These are phyloP conservation scores for Microctonus aethiopoides DNA, from an alignment of 2,888 invertebrate genomes.

Conservation along the genomic window DNA sequence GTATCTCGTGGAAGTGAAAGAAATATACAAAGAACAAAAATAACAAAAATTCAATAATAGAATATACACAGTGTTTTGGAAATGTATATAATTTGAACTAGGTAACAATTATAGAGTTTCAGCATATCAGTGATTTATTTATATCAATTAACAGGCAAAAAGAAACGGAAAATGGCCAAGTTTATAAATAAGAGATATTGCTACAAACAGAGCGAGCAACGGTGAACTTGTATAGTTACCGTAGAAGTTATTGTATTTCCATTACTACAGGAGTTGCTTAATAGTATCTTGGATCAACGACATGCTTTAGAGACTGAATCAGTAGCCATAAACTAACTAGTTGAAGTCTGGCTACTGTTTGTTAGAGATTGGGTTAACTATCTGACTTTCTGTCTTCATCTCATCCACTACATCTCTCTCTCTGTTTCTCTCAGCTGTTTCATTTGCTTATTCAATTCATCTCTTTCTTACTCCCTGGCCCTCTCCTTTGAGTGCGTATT, in stretches of 20 bases:
- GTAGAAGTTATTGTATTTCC: neutral
- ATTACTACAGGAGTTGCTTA: neutral
- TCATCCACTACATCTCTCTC: no score
- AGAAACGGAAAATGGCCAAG: slow-evolving; percentile 45
- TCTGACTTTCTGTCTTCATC: neutral
- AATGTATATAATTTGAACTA: neutral
- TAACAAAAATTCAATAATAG: no score
- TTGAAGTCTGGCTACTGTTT: neutral
- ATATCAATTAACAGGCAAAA: slow-evolving; percentile 58
- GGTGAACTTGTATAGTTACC: slow-evolving; percentile 40
- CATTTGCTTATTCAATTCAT: no score
- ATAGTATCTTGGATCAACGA: neutral
- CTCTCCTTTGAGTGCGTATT: no score
- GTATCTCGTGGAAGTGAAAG: no score
- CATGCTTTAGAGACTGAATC: neutral
- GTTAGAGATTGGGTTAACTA: neutral
- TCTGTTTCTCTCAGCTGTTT: no score
- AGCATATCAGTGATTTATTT: slow-evolving; percentile 44
- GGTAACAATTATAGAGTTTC: slow-evolving; percentile 17
- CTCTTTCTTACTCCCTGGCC: no score
- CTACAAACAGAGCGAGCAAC: slow-evolving; percentile 31
- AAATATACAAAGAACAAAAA: no score
- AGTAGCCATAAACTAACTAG: slow-evolving; percentile 2
- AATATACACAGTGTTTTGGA: no score
- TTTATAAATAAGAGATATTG: slow-evolving; percentile 26